Evolutionary conservation across 2,888 invertebrate species (phyloP).

Genomic region (Drosophila siamana): DNA sequence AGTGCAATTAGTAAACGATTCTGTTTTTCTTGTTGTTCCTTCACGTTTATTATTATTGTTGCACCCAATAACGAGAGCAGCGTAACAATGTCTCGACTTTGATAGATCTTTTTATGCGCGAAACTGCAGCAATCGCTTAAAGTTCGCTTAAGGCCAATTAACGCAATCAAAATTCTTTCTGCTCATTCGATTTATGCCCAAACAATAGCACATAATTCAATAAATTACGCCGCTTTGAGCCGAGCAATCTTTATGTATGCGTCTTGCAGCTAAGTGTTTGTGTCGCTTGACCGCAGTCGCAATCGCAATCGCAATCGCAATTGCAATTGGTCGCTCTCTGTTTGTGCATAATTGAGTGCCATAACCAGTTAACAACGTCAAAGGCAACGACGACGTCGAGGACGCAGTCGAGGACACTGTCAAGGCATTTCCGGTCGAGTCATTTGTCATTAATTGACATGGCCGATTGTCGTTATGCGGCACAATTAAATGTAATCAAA

Average conservation of each 20-base stretch:
- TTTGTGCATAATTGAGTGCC: conserved; percentile 28
- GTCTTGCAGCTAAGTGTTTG: too few relatives aligned
- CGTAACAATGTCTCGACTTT: conserved; percentile 23
- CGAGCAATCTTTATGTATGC: neutral
- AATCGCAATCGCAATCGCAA: neutral
- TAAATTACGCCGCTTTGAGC: too few relatives aligned
- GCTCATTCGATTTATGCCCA: too few relatives aligned
- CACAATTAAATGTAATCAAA: conserved; percentile 68
- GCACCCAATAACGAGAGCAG: conserved; percentile 10
- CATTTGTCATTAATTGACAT: conserved; percentile 38
- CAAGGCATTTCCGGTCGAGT: conserved; percentile 40
- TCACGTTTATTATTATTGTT: conserved; percentile 35
- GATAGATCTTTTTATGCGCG: conserved; percentile 16
- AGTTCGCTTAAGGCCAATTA: conserved; percentile 20
- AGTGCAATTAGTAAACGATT: conserved; percentile 36
- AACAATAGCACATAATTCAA: too few relatives aligned
- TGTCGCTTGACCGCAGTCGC: neutral
- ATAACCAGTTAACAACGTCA: conserved; percentile 9
- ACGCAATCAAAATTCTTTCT: conserved; percentile 18
- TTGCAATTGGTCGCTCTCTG: neutral
- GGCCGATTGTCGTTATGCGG: conserved; percentile 39
- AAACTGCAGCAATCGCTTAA: conserved; percentile 22
- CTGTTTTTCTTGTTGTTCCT: conserved; percentile 24
- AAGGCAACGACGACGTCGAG: too few relatives aligned
- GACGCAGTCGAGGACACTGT: too few relatives aligned